Base-by-base conservation (phyloP, 2,113 vertebrate genomes). In the Ameiurus melas region DNA sequence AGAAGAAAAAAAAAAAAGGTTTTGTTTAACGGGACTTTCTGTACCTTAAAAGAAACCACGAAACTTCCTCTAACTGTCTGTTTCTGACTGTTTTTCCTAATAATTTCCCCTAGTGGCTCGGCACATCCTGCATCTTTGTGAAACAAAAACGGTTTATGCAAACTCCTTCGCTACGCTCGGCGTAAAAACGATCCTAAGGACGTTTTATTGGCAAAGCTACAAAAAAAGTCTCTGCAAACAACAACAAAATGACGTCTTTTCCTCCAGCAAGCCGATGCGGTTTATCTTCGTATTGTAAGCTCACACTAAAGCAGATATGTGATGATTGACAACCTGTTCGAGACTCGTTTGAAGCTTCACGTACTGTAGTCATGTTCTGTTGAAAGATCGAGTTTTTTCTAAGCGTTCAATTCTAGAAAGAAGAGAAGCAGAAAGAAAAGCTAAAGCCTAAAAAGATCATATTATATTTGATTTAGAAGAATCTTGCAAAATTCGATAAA, bases 1-100 rank as follows among this genome's bases (percentile, higher is more conserved):
- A n/a, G n/a, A n/a, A n/a, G n/a, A 47, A 47, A 7, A 47, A 43
- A 43, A 43, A 43, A 43, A 47, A 47, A 47, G 5, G 43, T 87
- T 85, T 57, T n/a, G 33, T 22, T 73, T 86, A 88, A 86, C 27
- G 88, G 92, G 92, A 89, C 88, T 90, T 91, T 92, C 80, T 87
- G 79, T 55, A 82, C 39, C 68, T 84, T 86, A 81, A 82, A 85
- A 85, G 86, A 89, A 89, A 83, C 90, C 92, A 91, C 89, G 89
- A 86, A 89, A 75, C 84, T 90, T 88, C 89, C 86, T 90, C 82
- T 75, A 90, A 89, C 88, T n/a, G 87, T 33, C 85, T 68, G 43
- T 78, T 14, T 78, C 70, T 43, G 73, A 83, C 12, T 86, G 51
- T 90, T 89, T 90, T 90, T 87, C 85, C 85, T 81, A 64, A 75